Evolutionary conservation across 1,140 invertebrate species (phyloP).

Genomic region (Planococcus citri): DNA sequence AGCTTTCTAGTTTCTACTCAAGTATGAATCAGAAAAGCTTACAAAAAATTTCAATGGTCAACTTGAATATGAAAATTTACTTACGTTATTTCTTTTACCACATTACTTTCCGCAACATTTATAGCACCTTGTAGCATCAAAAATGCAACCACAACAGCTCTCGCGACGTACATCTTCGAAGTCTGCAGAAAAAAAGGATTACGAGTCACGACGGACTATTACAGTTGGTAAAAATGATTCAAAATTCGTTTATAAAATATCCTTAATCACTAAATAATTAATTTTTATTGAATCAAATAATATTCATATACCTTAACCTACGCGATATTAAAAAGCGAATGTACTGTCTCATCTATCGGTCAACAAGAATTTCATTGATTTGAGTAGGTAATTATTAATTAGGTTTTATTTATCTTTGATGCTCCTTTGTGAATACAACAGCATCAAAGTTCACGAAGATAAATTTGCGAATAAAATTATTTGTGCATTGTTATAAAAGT

Average conservation of each 20-base stretch:
- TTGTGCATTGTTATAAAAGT: not conserved
- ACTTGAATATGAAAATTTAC: no score
- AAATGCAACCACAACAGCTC: not conserved
- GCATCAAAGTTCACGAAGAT: not conserved
- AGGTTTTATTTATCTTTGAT: not conserved
- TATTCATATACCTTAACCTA: no score
- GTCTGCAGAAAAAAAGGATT: not conserved
- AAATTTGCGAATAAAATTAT: not conserved
- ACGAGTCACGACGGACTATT: no score
- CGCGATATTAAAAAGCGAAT: no score
- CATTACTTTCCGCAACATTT: not conserved
- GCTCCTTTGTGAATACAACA: not conserved
- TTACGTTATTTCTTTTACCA: not conserved
- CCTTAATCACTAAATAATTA: no score
- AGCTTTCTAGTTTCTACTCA: no score
- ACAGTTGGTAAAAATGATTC: no score
- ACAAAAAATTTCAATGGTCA: no score
- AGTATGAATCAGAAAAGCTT: no score
- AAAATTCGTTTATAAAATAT: no score
- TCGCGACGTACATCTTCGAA: not conserved
- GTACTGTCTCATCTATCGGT: not conserved
- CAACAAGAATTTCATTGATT: not conserved
- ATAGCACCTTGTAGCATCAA: not conserved
- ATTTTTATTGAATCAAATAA: no score
- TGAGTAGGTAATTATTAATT: not conserved